Evolutionary conservation across 2,888 invertebrate species (phyloP), one percentile per base, ranked within the genome.

Genomic region (Antitype chi): DNA sequence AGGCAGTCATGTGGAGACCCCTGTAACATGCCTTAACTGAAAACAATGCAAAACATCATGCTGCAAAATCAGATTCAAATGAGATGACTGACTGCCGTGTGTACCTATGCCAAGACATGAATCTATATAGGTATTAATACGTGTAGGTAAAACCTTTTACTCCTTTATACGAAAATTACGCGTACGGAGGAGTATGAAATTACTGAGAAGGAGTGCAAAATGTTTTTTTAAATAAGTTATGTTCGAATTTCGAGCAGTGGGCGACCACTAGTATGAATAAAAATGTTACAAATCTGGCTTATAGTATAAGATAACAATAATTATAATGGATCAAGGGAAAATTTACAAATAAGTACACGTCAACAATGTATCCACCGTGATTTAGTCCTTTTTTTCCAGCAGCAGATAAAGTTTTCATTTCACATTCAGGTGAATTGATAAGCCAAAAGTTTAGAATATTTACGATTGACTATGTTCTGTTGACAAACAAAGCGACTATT

Each of bases 41-140:
- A 28, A 57, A 47, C 1, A 55, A 7, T 32, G 23, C 38, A 38
- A 55, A 43, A n/a, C 8, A 55, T n/a, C 38, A 17, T 20, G 32
- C 23, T 32, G 17, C 38, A 43, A 70, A 60, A 75, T 74, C 6
- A 20, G 9, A 4, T n/a, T 76, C 7, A 60, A 76, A 28, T 13
- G 28, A 53, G 6, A 74, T 53, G 43, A 15, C n/a, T 69, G 25
- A 1, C 53, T 28, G 13, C 20, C 28, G 15, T 47, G 0, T 20
- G 47, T 32, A 38, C 4, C 2, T 32, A 1, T 2, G 32, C 32
- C 32, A 32, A 32, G 32, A 32, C 32, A 32, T 32, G 4, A 32
- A 32, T 32, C 32, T 32, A 32, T 32, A 32, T 32, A 38, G 38
- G 38, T 38, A 38, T 38, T 38, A 38, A 38, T 6, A 38, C 38